A percentile compares a stretch with the other conserved stretches of the same genome.
Evolutionary conservation across 64 coral and sea anemone species (phyloP).

Genomic region (Acropora tenuis): DNA sequence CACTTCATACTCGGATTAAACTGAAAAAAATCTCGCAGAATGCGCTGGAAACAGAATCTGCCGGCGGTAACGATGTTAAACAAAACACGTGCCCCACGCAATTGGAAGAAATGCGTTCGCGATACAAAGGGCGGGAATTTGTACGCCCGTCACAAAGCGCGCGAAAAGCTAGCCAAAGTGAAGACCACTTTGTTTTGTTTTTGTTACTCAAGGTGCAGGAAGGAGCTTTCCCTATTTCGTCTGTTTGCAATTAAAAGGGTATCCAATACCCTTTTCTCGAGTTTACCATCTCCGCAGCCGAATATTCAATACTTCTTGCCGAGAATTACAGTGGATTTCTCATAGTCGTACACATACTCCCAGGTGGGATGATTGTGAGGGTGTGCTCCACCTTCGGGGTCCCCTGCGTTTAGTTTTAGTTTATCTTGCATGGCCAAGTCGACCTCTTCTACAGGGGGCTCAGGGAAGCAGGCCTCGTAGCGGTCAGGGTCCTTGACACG

Average conservation of each 20-base stretch:
- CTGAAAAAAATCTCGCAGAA: background rate
- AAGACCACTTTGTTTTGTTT: no score
- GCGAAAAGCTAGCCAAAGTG: no score
- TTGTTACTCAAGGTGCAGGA: no score
- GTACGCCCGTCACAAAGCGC: background rate
- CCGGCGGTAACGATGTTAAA: background rate
- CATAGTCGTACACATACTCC: constrained; percentile 87
- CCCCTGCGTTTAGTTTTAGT: constrained; percentile 56
- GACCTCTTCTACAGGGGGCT: constrained; percentile 78
- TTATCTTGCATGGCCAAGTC: constrained; percentile 80
- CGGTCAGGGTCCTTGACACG: constrained; percentile 77
- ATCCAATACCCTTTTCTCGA: background rate
- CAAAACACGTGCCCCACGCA: background rate
- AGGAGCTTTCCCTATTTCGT: background rate
- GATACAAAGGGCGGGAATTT: background rate
- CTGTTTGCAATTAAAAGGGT: background rate
- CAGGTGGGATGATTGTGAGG: constrained; percentile 74
- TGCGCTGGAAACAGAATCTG: background rate
- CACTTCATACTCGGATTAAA: background rate
- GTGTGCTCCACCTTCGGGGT: constrained; percentile 69
- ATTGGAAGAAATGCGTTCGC: background rate
- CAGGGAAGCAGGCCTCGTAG: constrained; percentile 90
- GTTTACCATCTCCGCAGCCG: background rate
- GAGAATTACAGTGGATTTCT: constrained; percentile 54
- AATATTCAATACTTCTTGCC: constrained; percentile 80